Percentiles rank a stretch among this genome's conserved stretches.
Evolutionary conservation across 2,888 invertebrate species (phyloP).

Genomic region (Pyrrhia umbra): DNA sequence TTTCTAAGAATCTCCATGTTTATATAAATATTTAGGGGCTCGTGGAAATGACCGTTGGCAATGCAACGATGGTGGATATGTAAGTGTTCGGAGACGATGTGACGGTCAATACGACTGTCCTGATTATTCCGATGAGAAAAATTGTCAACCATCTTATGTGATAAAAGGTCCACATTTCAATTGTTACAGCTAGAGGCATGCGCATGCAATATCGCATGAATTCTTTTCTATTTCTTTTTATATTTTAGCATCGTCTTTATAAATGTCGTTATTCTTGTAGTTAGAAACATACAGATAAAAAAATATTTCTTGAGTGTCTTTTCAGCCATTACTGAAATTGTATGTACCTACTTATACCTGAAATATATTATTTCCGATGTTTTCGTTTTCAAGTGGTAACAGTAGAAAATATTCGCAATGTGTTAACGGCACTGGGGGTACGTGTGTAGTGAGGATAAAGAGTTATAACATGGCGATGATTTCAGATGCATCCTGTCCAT

Average conservation of each 20-base stretch:
- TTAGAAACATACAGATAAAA: slow-evolving; percentile 3
- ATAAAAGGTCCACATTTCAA: slow-evolving; percentile 57
- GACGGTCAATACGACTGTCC: slow-evolving; percentile 88
- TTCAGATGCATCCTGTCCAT: slow-evolving; percentile 72
- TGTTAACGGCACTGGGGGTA: slow-evolving; percentile 45
- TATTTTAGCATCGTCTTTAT: slow-evolving; percentile 6
- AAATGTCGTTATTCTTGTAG: slow-evolving; percentile 26
- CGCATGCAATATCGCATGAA: slow-evolving; percentile 43
- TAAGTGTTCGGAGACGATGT: slow-evolving; percentile 77
- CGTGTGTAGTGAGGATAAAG: neutral
- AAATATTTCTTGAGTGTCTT: slow-evolving; percentile 16
- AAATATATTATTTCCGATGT: neutral
- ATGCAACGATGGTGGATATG: slow-evolving; percentile 78
- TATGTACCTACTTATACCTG: neutral
- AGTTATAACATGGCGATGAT: slow-evolving; percentile 31
- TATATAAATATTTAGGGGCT: slow-evolving; percentile 52
- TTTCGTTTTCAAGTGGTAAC: slow-evolving; percentile 34
- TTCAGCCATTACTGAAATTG: slow-evolving; percentile 1
- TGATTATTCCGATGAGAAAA: slow-evolving; percentile 90
- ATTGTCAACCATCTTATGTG: slow-evolving; percentile 75
- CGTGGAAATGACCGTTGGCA: slow-evolving; percentile 54
- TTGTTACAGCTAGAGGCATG: slow-evolving; percentile 44
- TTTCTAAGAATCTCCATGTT: slow-evolving; percentile 17
- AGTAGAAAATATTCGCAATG: slow-evolving; percentile 41
- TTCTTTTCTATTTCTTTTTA: neutral